Percentiles rank a stretch among this genome's conserved stretches.
Evolutionary conservation across 2,113 vertebrate genomes (phyloP).

Genomic region (Ciconia maguari): DNA sequence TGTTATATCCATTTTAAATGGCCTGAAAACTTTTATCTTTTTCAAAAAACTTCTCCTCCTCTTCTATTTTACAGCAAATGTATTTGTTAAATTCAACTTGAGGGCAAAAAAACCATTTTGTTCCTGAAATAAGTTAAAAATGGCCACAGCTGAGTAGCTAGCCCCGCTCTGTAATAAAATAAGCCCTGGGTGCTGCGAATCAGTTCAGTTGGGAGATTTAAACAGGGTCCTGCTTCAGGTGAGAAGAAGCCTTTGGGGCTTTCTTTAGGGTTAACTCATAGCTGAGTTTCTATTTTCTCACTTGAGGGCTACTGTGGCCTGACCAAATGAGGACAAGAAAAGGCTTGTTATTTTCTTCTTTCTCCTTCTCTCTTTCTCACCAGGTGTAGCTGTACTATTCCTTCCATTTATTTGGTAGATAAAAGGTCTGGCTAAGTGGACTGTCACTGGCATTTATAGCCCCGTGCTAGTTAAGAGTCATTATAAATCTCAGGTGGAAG

Average conservation of each 20-base stretch:
- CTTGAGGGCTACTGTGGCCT: background rate
- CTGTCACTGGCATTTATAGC: background rate
- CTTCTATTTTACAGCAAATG: background rate
- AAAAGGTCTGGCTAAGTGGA: background rate
- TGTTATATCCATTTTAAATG: background rate
- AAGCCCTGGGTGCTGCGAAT: background rate
- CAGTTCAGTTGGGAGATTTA: background rate
- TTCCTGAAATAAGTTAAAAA: background rate
- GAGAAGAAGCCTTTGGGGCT: background rate
- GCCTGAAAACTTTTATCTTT: background rate
- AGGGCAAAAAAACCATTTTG: fast-evolving
- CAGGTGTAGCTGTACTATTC: background rate
- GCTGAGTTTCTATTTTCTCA: background rate
- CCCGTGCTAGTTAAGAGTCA: background rate
- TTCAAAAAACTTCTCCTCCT: background rate
- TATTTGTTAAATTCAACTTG: background rate
- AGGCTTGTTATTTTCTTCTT: background rate
- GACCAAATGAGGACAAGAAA: background rate
- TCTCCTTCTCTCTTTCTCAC: background rate
- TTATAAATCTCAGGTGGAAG: background rate
- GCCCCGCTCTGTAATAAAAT: background rate
- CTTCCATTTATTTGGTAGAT: background rate
- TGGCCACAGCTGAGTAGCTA: background rate
- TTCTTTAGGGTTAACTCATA: background rate
- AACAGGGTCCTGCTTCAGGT: background rate